phyloP scores from a whole-genome alignment of 2,113 vertebrate species.

The Phocoena phocoena region DNA sequence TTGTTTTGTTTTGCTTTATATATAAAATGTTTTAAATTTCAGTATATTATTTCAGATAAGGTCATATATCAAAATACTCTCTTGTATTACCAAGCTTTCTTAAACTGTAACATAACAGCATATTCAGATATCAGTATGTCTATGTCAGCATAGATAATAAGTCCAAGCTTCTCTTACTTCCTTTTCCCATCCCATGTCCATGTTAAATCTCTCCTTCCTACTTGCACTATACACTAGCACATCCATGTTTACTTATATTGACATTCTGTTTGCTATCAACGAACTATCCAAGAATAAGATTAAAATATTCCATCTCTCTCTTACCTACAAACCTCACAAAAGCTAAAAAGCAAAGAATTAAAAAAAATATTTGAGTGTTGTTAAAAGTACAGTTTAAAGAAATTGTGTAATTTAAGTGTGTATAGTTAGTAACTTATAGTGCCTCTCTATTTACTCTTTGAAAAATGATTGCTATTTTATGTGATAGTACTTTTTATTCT shows the following conservation, averaged over 20 bases:
- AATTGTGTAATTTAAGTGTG: background rate
- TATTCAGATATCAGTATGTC: background rate
- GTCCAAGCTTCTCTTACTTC: background rate
- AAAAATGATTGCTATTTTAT: background rate
- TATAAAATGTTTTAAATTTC: background rate
- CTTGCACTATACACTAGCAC: background rate
- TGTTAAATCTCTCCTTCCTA: background rate
- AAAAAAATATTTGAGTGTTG: background rate
- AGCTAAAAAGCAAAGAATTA: background rate
- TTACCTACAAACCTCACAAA: background rate
- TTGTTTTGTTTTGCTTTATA: background rate
- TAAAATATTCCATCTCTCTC: background rate
- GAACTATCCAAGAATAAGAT: background rate
- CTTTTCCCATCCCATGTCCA: background rate
- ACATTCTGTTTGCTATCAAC: background rate
- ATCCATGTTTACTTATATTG: fast-evolving
- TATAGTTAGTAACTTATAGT: background rate
- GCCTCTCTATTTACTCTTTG: background rate
- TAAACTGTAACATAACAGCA: background rate
- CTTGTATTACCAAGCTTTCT: background rate
- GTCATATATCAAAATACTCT: background rate
- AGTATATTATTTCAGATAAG: background rate
- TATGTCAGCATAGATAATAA: background rate
- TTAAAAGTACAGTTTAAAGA: background rate
- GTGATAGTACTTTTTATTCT: background rate